Percentiles rank a stretch among this genome's conserved stretches.
These are phyloP conservation scores for Antennarius maculatus DNA, from an alignment of 2,797 vertebrate genomes.

Conservation along the genomic window DNA sequence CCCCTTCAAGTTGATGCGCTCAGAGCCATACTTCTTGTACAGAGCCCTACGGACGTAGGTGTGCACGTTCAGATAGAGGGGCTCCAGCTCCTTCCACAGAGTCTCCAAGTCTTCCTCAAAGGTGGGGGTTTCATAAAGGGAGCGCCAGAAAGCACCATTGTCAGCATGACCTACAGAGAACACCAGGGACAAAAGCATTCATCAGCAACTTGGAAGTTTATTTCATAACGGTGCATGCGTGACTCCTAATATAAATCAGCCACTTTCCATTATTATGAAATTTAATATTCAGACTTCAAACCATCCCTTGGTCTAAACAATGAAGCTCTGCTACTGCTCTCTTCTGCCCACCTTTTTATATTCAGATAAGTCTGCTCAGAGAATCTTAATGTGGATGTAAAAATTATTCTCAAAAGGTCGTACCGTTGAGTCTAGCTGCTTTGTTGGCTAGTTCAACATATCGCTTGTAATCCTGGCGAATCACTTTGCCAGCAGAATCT, in stretches of 20 bases:
- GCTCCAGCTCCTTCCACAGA: constrained; percentile 90
- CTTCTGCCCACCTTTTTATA: not conserved
- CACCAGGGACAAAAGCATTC: not conserved
- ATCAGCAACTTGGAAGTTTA: no score
- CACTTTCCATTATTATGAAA: not conserved
- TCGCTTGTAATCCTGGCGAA: constrained; percentile 84
- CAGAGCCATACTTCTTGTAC: constrained; percentile 86
- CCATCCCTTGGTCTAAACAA: not conserved
- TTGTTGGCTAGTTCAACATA: constrained; percentile 93
- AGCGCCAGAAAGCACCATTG: constrained; percentile 92
- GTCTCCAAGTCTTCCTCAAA: constrained; percentile 92
- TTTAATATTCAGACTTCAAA: no score
- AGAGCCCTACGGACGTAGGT: constrained; percentile 92
- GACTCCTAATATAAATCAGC: not conserved
- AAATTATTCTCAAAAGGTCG: constrained; percentile 36
- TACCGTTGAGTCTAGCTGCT: constrained; percentile 92
- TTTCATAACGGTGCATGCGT: not conserved
- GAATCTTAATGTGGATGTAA: constrained; percentile 3
- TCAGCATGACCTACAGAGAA: constrained; percentile 85
- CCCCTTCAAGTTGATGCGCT: constrained; percentile 88
- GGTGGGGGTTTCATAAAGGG: constrained; percentile 88
- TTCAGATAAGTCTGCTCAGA: not conserved
- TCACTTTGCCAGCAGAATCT: constrained; percentile 86
- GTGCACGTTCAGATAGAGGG: constrained; percentile 92
- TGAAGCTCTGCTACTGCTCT: not conserved